These are phyloP conservation scores for Sphinx pinastri DNA, from an alignment of 2,888 invertebrate species.

Conservation along the genomic window DNA sequence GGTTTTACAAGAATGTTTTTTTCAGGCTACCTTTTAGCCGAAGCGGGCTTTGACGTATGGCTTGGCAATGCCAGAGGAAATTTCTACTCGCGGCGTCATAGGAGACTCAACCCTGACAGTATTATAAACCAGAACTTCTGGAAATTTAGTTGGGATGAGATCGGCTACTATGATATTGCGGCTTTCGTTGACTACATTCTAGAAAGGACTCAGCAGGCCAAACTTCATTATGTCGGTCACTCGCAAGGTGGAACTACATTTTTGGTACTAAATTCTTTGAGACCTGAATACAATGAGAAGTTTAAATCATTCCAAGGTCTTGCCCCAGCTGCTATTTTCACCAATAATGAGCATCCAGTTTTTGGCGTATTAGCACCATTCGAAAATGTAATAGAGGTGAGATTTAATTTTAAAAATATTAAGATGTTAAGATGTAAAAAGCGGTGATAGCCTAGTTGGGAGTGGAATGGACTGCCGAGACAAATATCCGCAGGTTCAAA, in stretches of 20 bases:
- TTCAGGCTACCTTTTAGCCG: constrained; percentile 77
- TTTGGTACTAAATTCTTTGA: constrained; percentile 62
- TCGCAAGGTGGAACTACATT: constrained; percentile 71
- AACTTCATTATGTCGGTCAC: constrained; percentile 67
- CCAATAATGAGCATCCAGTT: constrained; percentile 46
- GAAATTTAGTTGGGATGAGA: constrained; percentile 68
- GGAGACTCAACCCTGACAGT: constrained; percentile 48
- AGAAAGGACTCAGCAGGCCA: constrained; percentile 47
- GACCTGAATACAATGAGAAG: constrained; percentile 64
- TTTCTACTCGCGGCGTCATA: constrained; percentile 78
- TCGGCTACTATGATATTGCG: constrained; percentile 60
- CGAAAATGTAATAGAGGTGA: constrained; percentile 55
- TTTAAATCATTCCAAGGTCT: constrained; percentile 67
- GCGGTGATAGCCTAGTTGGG: no score
- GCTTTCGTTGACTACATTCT: constrained; percentile 58
- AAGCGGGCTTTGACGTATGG: constrained; percentile 90
- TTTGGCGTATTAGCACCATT: constrained; percentile 45
- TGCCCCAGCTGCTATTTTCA: constrained; percentile 65
- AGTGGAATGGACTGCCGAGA: no score
- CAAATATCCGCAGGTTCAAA: no score
- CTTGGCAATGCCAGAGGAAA: constrained; percentile 91
- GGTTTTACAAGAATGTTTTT: not conserved
- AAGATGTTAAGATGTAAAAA: no score
- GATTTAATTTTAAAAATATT: constrained; percentile 26
- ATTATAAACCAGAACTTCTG: constrained; percentile 53